Percentiles rank a stretch among this genome's conserved stretches.
Evolutionary conservation across 2,113 vertebrate genomes (phyloP).

Genomic region (Pygoscelis antarcticus): DNA sequence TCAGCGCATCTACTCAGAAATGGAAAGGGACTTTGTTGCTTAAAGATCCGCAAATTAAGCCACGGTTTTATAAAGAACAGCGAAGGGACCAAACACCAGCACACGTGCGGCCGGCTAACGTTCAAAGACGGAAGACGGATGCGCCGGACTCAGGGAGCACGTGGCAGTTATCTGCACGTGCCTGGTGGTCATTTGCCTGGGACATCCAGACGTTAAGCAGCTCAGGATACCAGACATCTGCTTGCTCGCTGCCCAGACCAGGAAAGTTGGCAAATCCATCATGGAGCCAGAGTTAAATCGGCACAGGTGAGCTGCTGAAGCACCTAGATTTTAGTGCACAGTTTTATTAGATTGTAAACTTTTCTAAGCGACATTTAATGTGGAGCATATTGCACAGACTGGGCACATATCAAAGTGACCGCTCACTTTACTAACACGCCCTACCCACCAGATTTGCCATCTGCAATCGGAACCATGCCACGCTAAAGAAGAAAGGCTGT

Average conservation of each 20-base stretch:
- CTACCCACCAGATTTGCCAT: neutral
- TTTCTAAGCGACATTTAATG: neutral
- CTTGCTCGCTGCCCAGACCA: neutral
- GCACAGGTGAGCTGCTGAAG: neutral
- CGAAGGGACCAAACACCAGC: neutral
- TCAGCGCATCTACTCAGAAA: neutral
- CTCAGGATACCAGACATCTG: neutral
- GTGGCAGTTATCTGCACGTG: neutral
- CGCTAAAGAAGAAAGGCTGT: neutral
- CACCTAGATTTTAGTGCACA: neutral
- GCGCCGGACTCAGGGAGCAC: fast-evolving
- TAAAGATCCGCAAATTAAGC: neutral
- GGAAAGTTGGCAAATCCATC: neutral
- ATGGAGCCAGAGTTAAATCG: neutral
- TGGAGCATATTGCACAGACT: neutral
- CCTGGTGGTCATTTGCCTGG: neutral
- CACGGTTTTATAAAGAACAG: neutral
- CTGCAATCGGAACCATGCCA: neutral
- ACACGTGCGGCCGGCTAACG: fast-evolving
- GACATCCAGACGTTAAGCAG: neutral
- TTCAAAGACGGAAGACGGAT: neutral
- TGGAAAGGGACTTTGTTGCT: neutral
- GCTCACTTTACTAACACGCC: neutral
- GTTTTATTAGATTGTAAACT: neutral
- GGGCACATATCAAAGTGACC: neutral